Base-by-base conservation (phyloP, 2,113 vertebrate genomes). In the Illadopsis cleaveri region DNA sequence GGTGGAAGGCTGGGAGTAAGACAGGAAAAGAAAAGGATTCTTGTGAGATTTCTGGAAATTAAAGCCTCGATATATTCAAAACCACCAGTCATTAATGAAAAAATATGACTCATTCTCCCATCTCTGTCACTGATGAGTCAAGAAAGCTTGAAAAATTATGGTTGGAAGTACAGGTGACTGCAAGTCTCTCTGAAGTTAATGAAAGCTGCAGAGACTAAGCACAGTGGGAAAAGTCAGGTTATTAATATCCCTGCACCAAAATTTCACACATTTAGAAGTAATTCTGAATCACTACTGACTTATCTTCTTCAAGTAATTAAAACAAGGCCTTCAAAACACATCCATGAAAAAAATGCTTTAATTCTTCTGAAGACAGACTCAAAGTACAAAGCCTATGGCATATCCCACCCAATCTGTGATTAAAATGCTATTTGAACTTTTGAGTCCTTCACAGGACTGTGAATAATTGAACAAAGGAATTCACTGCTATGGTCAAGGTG, bases 401-500 rank as follows among this genome's bases (percentile, higher is more conserved):
- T 10, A 90, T 45, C 45, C 79, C 38, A 92, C n/a, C 47, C 54
- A 68, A 70, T 51, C 65, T 75, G 28, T 90, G 82, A 82, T 85
- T 86, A 80, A 93, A 68, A 72, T 89, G 56, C 56, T 81, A 89
- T 73, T 81, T 71, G 64, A 94, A 93, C 56, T 92, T 70, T 78
- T 33, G 25, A 91, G 66, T 71, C 62, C 71, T 88, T 73, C 33
- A 5, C 12, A 88, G 42, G 50, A 77, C 85, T 86, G 53, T 95
- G 94, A 94, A 91, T 97, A 91, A 96, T 62, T 94, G 87, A 96
- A 96, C 71, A 94, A 88, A 92, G 62, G 57, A 80, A 62, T 90
- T 93, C 87, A 80, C 30, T 94, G 28, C 76, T 91, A 40, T 81
- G 90, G 93, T 88, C 82, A 94, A 92, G 85, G 75, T 86, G 79